These are phyloP conservation scores for Seira ritae DNA, from an alignment of 2,888 invertebrate genomes.

Conservation along the genomic window DNA sequence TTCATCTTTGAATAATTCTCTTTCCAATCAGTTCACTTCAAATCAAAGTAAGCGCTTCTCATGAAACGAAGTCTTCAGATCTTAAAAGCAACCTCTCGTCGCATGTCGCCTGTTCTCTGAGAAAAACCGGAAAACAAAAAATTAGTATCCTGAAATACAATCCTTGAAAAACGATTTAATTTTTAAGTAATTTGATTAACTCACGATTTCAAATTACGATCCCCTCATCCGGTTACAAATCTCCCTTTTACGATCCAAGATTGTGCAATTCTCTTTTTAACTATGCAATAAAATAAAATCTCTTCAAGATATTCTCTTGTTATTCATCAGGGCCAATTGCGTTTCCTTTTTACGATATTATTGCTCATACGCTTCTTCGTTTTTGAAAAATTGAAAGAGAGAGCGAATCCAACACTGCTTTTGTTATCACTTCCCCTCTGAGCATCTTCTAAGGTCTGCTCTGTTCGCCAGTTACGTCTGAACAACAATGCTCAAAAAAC, in stretches of 20 bases:
- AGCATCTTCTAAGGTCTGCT: constrained; percentile 15
- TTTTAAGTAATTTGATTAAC: no score
- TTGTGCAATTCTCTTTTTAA: constrained; percentile 27
- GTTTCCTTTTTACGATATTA: neutral
- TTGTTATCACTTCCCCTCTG: constrained; percentile 15
- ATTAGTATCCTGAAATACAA: no score
- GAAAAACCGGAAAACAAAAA: no score
- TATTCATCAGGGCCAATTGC: no score
- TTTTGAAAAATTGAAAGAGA: constrained; percentile 56
- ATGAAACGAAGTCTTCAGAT: neutral
- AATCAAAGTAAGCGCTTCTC: constrained; percentile 22
- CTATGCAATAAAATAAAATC: constrained; percentile 17
- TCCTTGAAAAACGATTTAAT: no score
- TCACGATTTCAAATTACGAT: no score
- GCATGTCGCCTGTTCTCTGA: neutral
- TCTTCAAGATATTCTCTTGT: no score
- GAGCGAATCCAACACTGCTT: constrained; percentile 48
- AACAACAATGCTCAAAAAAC: neutral
- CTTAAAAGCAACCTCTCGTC: neutral
- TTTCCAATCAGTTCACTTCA: neutral
- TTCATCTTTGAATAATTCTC: constrained; percentile 10
- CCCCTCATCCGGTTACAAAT: neutral
- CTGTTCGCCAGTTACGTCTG: neutral
- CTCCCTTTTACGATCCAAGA: neutral
- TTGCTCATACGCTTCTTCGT: constrained; percentile 9